Percentiles rank a stretch among this genome's conserved stretches.
phyloP scores from a whole-genome alignment of 1,140 invertebrate species.

The Drosophila bocqueti region DNA sequence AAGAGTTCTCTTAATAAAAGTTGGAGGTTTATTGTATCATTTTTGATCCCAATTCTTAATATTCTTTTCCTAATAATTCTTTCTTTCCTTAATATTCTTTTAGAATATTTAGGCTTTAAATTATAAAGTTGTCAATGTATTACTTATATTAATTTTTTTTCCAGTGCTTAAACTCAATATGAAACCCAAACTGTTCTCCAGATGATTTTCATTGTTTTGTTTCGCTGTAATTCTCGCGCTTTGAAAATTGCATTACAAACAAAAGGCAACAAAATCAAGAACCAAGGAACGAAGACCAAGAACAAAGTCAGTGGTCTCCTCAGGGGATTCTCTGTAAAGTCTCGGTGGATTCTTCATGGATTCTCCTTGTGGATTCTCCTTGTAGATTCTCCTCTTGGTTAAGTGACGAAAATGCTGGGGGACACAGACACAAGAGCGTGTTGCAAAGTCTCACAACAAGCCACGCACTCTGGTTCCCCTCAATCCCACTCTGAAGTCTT shows the following conservation, averaged over 20 bases:
- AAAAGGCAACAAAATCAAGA: constrained; percentile 59
- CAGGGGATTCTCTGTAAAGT: constrained; percentile 24
- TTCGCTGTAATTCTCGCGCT: constrained; percentile 78
- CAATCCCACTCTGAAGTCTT: background rate
- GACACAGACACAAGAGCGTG: constrained; percentile 33
- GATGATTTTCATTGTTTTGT: constrained; percentile 77
- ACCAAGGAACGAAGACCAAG: constrained; percentile 38
- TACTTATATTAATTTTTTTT: background rate
- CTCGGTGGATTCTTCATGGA: constrained; percentile 30
- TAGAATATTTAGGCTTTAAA: too few species aligned
- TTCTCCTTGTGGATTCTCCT: constrained; percentile 23
- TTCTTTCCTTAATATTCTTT: background rate
- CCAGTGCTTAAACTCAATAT: constrained; percentile 19
- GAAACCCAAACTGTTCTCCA: constrained; percentile 35
- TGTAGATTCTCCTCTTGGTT: constrained; percentile 1
- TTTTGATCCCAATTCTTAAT: accelerated
- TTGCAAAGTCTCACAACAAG: constrained; percentile 51
- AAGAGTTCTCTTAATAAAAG: too few species aligned
- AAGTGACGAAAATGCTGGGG: constrained; percentile 43
- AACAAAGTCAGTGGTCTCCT: constrained; percentile 26
- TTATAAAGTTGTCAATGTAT: background rate
- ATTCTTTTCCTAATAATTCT: background rate
- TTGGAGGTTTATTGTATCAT: background rate
- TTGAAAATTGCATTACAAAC: constrained; percentile 83
- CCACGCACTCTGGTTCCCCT: constrained; percentile 35